Conservation (phyloP, 2,113 vertebrate species). For the Camelus dromedarius region DNA sequence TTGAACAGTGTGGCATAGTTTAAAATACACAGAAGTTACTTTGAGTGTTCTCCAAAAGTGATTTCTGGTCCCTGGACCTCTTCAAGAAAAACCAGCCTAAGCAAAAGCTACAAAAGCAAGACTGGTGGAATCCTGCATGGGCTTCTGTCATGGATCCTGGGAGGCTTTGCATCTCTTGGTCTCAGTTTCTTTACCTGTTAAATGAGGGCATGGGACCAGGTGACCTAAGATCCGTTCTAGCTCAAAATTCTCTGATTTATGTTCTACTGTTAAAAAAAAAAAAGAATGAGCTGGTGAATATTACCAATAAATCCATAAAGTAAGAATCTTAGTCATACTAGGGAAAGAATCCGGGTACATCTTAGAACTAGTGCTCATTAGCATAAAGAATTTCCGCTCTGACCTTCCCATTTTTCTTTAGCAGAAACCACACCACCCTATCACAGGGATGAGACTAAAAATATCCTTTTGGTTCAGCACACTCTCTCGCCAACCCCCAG, state of each 20-base stretch:
- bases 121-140: slow-evolving; percentile 71
- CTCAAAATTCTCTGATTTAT: slow-evolving; percentile 43
- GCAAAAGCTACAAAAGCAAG: slow-evolving; percentile 80
- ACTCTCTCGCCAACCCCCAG: not conserved
- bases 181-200: not conserved
- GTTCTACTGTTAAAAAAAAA: not conserved
- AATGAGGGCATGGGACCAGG: not conserved
- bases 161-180: not conserved
- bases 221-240: not conserved
- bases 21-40: slow-evolving; percentile 82
- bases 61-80: slow-evolving; percentile 78
- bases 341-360: not conserved
- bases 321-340: not conserved
- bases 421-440: not conserved
- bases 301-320: not conserved
- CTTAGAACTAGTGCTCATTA: not conserved
- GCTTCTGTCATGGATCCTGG: slow-evolving; percentile 64
- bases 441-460: not conserved
- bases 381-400: not conserved
- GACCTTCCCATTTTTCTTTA: not conserved
- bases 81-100: slow-evolving; percentile 85
- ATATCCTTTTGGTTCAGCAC: not conserved
- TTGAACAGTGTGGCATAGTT: slow-evolving; percentile 59
- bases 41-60: slow-evolving; percentile 79
- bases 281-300: not conserved